A percentile compares a stretch with the other conserved stretches of the same genome.
These are phyloP conservation scores for Carduelis carduelis DNA, from an alignment of 2,797 vertebrate species.

Conservation along the genomic window DNA sequence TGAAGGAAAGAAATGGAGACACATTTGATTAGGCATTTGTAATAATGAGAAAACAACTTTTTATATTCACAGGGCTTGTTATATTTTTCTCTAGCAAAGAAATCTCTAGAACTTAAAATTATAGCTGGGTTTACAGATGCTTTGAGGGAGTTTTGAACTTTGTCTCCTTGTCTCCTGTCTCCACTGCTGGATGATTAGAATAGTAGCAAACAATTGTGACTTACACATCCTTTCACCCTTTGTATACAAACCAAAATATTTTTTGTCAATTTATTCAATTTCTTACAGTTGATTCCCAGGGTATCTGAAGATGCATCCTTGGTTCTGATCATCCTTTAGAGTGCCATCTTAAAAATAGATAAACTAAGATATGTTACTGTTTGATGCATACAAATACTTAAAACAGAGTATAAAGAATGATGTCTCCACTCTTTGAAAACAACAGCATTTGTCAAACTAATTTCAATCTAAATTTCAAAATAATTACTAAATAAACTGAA, in stretches of 20 bases:
- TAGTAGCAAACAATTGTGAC: not conserved
- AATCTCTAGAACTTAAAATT: not conserved
- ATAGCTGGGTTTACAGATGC: not conserved
- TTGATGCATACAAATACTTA: not conserved
- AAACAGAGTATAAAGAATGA: not conserved
- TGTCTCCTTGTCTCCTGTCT: not conserved
- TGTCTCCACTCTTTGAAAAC: not conserved
- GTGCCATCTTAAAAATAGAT: not conserved
- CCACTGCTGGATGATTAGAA: conserved; percentile 7
- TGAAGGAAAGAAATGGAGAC: not conserved
- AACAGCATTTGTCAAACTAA: not conserved
- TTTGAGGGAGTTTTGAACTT: conserved; percentile 16
- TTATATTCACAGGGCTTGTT: not conserved
- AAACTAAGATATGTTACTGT: not conserved
- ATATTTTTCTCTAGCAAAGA: not conserved
- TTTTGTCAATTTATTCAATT: conserved; percentile 22
- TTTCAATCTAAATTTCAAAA: not conserved
- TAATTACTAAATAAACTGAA: not conserved
- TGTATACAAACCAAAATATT: not conserved
- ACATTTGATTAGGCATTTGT: not conserved
- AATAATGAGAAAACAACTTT: not conserved
- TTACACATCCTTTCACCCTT: not conserved
- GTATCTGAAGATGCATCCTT: not conserved
- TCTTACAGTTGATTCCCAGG: not conserved
- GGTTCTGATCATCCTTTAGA: not conserved